These are phyloP conservation scores for Nymphalis urticae DNA, from an alignment of 2,888 invertebrate species.

Conservation along the genomic window DNA sequence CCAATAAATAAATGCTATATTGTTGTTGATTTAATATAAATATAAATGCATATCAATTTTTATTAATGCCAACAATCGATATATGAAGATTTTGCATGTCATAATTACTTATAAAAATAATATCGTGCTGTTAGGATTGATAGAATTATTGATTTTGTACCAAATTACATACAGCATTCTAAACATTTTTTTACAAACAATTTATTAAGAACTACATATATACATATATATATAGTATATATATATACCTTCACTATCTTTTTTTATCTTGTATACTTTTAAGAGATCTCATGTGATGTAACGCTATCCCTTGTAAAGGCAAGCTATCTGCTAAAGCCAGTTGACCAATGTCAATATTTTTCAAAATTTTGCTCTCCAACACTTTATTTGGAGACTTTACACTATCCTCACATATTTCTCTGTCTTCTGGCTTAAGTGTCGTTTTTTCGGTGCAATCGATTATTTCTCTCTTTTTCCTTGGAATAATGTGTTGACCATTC, in stretches of 20 bases:
- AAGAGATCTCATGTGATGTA: conserved; percentile 63
- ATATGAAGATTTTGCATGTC: not conserved
- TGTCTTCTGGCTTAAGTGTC: conserved; percentile 54
- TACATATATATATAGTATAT: too few species aligned
- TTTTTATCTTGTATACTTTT: conserved; percentile 56
- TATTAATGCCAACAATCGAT: not conserved
- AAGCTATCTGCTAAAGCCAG: conserved; percentile 51
- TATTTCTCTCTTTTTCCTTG: conserved; percentile 64
- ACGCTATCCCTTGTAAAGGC: conserved; percentile 49
- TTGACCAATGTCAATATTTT: conserved; percentile 55
- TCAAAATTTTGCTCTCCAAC: conserved; percentile 45
- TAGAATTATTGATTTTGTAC: not conserved
- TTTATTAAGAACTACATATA: not conserved
- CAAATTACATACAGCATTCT: not conserved
- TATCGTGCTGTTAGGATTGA: not conserved
- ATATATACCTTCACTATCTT: conserved; percentile 46
- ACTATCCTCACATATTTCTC: conserved; percentile 58
- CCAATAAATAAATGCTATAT: conserved; percentile 2
- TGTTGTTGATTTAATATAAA: not conserved
- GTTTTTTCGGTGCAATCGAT: conserved; percentile 61
- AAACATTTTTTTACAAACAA: not conserved
- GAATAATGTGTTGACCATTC: conserved; percentile 36
- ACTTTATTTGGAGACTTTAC: conserved; percentile 37
- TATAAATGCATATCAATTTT: not conserved
- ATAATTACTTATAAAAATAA: not conserved